A percentile compares a stretch with the other conserved stretches of the same genome.
These are phyloP conservation scores for Polyodon spathula DNA, from an alignment of 2,113 vertebrate species.

Conservation along the genomic window DNA sequence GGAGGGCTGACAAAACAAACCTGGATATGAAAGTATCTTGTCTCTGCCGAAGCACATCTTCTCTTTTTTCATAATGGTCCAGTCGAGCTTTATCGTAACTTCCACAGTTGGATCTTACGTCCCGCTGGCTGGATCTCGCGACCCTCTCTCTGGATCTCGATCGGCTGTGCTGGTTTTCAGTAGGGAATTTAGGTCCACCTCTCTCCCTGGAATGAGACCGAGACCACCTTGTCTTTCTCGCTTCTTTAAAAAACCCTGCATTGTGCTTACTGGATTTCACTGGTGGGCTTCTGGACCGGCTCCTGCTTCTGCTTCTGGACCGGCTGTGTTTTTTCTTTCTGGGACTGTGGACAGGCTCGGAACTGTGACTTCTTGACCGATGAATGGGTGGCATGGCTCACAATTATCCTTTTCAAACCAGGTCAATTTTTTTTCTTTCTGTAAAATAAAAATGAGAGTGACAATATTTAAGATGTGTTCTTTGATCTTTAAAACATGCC, in stretches of 20 bases:
- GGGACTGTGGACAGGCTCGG: conserved; percentile 31
- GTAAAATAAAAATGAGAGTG: too few species aligned
- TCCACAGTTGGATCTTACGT: conserved; percentile 21
- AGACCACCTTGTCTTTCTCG: conserved; percentile 36
- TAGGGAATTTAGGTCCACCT: conserved; percentile 43
- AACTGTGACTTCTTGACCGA: conserved; percentile 38
- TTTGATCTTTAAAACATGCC: too few species aligned
- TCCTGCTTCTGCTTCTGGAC: conserved; percentile 35
- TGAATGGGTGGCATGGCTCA: conserved; percentile 40
- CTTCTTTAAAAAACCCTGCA: conserved; percentile 29
- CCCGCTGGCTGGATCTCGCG: conserved; percentile 51
- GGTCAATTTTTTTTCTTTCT: too few species aligned
- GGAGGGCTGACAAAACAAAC: conserved; percentile 21
- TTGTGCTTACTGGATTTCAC: conserved; percentile 37
- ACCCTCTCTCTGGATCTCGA: conserved; percentile 58
- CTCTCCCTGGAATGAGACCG: conserved; percentile 33
- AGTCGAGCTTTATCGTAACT: conserved; percentile 58
- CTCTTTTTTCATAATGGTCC: conserved; percentile 78
- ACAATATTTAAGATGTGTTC: too few species aligned
- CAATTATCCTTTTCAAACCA: too few species aligned
- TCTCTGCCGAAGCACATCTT: conserved; percentile 76
- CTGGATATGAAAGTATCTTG: conserved; percentile 61
- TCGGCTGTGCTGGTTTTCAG: conserved; percentile 42
- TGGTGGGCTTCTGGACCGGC: conserved; percentile 51
- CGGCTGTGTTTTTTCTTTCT: conserved; percentile 22